These are phyloP conservation scores for Eudemis profundana DNA, from an alignment of 2,888 invertebrate genomes.

Conservation along the genomic window DNA sequence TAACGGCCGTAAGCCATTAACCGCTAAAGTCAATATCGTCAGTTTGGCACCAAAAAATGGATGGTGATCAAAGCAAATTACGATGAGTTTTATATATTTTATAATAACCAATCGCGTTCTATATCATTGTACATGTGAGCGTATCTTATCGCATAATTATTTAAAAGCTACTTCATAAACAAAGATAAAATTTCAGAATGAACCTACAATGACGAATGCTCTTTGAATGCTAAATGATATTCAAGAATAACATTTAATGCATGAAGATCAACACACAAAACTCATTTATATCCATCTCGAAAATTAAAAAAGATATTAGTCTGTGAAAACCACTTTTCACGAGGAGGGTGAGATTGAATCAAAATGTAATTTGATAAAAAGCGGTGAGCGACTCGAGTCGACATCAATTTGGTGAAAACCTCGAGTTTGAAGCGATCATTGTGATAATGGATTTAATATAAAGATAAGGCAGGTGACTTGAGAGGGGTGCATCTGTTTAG, in stretches of 20 bases:
- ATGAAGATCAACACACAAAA: slow-evolving; percentile 45
- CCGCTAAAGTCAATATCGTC: slow-evolving; percentile 1
- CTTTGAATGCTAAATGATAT: slow-evolving; percentile 7
- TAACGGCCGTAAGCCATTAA: neutral
- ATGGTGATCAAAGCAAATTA: neutral
- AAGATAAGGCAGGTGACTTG: slow-evolving; percentile 46
- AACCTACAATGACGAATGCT: slow-evolving; percentile 18
- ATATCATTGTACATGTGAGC: neutral
- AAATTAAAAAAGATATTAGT: slow-evolving; percentile 64
- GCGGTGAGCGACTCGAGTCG: slow-evolving; percentile 53
- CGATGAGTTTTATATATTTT: neutral
- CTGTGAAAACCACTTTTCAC: slow-evolving; percentile 55
- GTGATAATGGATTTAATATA: slow-evolving; percentile 57
- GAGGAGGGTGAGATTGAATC: slow-evolving; percentile 52
- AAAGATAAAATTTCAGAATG: too few species aligned
- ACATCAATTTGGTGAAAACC: slow-evolving; percentile 57
- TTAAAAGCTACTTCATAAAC: too few species aligned
- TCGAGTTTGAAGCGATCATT: slow-evolving; percentile 51
- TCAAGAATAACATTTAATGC: slow-evolving; percentile 4
- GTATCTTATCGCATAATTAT: slow-evolving; percentile 3
- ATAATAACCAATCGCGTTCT: neutral
- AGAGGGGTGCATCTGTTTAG: slow-evolving; percentile 43
- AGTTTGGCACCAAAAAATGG: neutral
- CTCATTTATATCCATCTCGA: slow-evolving; percentile 55
- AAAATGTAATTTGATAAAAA: slow-evolving; percentile 66